These are phyloP conservation scores for Patella depressa DNA, from an alignment of 2,888 invertebrate genomes.

Conservation along the genomic window DNA sequence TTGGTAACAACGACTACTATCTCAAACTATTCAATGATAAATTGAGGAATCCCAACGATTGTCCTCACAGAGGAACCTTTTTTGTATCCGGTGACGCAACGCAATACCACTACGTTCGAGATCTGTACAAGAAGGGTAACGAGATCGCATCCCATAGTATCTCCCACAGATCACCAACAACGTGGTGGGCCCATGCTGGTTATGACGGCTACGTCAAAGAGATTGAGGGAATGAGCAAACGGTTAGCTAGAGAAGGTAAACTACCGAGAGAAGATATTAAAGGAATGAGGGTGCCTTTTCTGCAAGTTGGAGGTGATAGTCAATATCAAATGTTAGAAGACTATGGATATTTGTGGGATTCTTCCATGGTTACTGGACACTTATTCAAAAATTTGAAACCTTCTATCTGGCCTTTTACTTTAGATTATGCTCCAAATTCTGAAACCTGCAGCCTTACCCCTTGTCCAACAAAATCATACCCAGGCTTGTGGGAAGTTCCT, in stretches of 20 bases:
- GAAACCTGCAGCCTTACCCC: conserved; percentile 42
- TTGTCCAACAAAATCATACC: conserved; percentile 52
- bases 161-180: conserved; percentile 59
- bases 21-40: conserved; percentile 38
- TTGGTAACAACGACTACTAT: conserved; percentile 40
- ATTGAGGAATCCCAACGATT: conserved; percentile 77
- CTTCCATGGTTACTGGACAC: conserved; percentile 86
- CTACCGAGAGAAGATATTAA: conserved; percentile 84
- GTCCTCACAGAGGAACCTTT: conserved; percentile 86
- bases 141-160: conserved; percentile 98
- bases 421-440: conserved; percentile 76
- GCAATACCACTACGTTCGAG: conserved; percentile 97
- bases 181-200: conserved; percentile 81
- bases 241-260: conserved; percentile 83
- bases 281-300: conserved; percentile 91
- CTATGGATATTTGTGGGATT: conserved; percentile 93
- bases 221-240: conserved; percentile 90
- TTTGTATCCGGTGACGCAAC: conserved; percentile 99
- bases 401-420: conserved; percentile 94
- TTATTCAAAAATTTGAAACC: conserved; percentile 88
- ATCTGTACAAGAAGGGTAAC: conserved; percentile 93
- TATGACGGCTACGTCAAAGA: conserved; percentile 93
- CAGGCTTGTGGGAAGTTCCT: conserved; percentile 79
- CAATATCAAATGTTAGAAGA: conserved; percentile 95
- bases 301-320: conserved; percentile 89